Percentiles rank a stretch among this genome's conserved stretches.
Evolutionary conservation across 1,140 invertebrate species (phyloP).

Genomic region (Philotrypesis tridentata): DNA sequence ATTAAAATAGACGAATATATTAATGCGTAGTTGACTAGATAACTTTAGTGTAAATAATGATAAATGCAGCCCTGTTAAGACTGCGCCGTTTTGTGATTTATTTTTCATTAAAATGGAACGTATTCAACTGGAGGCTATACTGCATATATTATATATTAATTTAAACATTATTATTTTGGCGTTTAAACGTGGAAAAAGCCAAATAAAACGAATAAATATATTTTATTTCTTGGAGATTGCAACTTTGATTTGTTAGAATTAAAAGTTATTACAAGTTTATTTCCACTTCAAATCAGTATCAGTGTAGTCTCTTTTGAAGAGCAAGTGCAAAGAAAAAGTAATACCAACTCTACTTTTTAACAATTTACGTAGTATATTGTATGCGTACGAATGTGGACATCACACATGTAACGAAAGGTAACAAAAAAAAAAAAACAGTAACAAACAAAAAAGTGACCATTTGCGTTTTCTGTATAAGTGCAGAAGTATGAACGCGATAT

Average conservation of each 20-base stretch:
- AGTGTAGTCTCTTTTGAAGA: conserved; percentile 24
- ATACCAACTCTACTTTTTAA: conserved; percentile 19
- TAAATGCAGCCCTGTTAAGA: not conserved
- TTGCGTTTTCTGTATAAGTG: conserved; percentile 4
- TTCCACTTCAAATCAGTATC: conserved; percentile 3
- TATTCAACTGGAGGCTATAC: conserved; percentile 42
- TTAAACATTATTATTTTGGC: not conserved
- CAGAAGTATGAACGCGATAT: not conserved
- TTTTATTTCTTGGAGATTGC: not conserved
- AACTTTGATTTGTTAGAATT: not conserved
- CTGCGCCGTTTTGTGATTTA: conserved; percentile 41
- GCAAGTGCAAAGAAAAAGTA: conserved; percentile 7
- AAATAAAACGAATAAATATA: not conserved
- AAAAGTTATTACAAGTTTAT: conserved; percentile 2
- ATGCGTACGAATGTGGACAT: not conserved
- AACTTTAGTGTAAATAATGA: conserved; percentile 40
- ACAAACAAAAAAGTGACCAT: not conserved
- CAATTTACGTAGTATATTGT: conserved; percentile 12
- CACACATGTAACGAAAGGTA: not conserved
- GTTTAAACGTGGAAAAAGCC: not conserved
- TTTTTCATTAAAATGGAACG: conserved; percentile 35
- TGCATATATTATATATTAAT: not conserved
- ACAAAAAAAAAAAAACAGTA: not conserved
- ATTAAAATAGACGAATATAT: conserved; percentile 31
- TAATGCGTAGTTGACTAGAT: conserved; percentile 32